These are phyloP conservation scores for Lydus trimaculatus DNA, from an alignment of 2,888 invertebrate species.

Conservation along the genomic window DNA sequence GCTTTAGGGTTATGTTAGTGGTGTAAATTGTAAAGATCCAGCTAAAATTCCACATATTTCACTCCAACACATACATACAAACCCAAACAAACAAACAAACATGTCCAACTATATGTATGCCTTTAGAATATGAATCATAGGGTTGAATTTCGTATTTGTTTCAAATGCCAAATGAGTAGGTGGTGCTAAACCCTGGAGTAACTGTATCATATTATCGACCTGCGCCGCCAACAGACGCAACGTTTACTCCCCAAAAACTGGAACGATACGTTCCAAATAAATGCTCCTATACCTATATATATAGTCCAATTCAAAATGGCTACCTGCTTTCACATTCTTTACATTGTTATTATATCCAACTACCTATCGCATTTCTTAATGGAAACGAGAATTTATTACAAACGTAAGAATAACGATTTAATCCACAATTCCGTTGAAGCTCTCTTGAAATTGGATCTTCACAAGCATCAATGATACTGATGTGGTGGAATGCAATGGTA, in stretches of 20 bases:
- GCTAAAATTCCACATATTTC: slow-evolving; percentile 8
- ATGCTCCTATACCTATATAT: slow-evolving; percentile 22
- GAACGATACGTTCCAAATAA: slow-evolving; percentile 30
- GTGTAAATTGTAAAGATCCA: slow-evolving; percentile 18
- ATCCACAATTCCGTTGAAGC: no score
- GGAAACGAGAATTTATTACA: neutral
- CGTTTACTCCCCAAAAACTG: slow-evolving; percentile 28
- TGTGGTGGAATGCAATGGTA: neutral
- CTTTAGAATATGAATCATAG: slow-evolving; percentile 25
- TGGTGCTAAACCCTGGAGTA: slow-evolving; percentile 48
- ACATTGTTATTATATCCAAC: slow-evolving; percentile 18
- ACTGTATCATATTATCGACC: slow-evolving; percentile 56
- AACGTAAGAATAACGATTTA: neutral
- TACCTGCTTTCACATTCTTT: slow-evolving; percentile 21
- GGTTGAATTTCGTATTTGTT: slow-evolving; percentile 25
- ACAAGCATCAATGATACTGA: no score
- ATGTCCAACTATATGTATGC: slow-evolving; percentile 7
- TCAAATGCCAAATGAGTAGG: slow-evolving; percentile 42
- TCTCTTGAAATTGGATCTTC: no score
- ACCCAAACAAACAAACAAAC: slow-evolving; percentile 8
- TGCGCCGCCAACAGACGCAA: slow-evolving; percentile 47
- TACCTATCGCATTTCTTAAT: slow-evolving; percentile 10
- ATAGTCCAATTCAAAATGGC: slow-evolving; percentile 27
- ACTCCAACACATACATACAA: neutral
- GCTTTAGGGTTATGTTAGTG: slow-evolving; percentile 13